A percentile compares a stretch with the other conserved stretches of the same genome.
Evolutionary conservation across 2,113 vertebrate genomes (phyloP).

Genomic region (Gambusia holbrooki): DNA sequence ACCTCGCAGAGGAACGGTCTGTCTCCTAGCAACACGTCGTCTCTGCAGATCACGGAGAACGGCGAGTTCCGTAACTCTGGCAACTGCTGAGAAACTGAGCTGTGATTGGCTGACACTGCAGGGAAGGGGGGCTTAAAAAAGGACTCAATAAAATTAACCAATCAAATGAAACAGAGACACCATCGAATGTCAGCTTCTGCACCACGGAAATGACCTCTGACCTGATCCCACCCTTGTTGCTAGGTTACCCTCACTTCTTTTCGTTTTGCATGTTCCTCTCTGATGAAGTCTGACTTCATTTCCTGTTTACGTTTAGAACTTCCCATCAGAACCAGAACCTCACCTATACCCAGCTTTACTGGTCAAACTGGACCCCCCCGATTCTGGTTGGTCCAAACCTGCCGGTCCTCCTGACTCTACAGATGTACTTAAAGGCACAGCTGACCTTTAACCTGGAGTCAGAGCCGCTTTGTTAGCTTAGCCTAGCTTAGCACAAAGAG

Average conservation of each 20-base stretch:
- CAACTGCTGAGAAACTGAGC: conserved; percentile 84
- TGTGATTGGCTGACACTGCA: conserved; percentile 19
- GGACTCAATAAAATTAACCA: background rate
- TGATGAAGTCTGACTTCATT: conserved; percentile 21
- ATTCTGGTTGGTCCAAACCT: background rate
- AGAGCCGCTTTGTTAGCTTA: conserved; percentile 17
- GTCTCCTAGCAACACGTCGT: conserved; percentile 97
- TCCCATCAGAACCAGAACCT: conserved; percentile 12
- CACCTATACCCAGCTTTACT: background rate
- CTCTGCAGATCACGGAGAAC: conserved; percentile 98
- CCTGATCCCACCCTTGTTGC: conserved; percentile 12
- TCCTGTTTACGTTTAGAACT: conserved; percentile 36
- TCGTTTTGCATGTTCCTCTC: conserved; percentile 64
- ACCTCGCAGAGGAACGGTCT: conserved; percentile 93
- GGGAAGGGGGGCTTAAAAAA: conserved; percentile 3
- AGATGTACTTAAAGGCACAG: conserved; percentile 24
- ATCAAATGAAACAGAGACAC: conserved; percentile 1
- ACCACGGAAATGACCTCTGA: conserved; percentile 15
- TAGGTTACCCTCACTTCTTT: conserved; percentile 26
- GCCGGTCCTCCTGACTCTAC: background rate
- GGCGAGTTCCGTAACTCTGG: conserved; percentile 98
- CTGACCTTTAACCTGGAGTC: background rate
- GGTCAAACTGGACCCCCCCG: background rate
- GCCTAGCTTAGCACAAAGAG: conserved; percentile 47
- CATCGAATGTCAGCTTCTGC: conserved; percentile 4